phyloP scores from a whole-genome alignment of 2,888 invertebrate genomes.

The Seira sanloemensis region DNA sequence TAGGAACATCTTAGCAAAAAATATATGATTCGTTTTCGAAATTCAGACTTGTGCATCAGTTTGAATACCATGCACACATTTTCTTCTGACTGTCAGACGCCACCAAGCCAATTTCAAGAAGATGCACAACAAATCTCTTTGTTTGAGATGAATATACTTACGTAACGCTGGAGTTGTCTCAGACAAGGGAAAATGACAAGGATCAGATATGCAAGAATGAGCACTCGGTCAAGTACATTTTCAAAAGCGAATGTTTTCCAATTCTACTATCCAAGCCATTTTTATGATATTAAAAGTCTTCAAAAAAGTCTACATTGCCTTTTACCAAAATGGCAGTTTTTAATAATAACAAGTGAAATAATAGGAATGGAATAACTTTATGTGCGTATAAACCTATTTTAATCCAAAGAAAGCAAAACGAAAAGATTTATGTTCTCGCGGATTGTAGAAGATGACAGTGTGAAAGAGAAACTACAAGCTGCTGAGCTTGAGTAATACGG shows the following conservation, averaged over 20 bases:
- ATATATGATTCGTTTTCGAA: too few species aligned
- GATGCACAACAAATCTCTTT: not conserved
- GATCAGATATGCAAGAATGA: not conserved
- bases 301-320: not conserved
- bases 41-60: too few species aligned
- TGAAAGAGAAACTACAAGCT: conserved; percentile 12
- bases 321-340: not conserved
- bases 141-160: not conserved
- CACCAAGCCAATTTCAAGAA: not conserved
- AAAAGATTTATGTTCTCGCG: conserved; percentile 50
- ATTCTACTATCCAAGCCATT: conserved; percentile 34
- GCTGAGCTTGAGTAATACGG: conserved; percentile 17
- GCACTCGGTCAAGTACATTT: conserved; percentile 41
- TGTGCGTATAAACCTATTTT: conserved; percentile 36
- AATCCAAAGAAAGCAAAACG: conserved; percentile 60
- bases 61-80: too few species aligned
- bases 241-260: conserved; percentile 23
- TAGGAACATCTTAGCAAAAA: too few species aligned
- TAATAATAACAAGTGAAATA: not conserved
- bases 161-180: not conserved
- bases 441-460: conserved; percentile 48
- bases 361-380: not conserved
- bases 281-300: conserved; percentile 20
- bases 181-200: not conserved
- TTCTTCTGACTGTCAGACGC: conserved; percentile 3